These are phyloP conservation scores for Serrognathus titanus DNA, from an alignment of 2,888 invertebrate genomes.

Conservation along the genomic window DNA sequence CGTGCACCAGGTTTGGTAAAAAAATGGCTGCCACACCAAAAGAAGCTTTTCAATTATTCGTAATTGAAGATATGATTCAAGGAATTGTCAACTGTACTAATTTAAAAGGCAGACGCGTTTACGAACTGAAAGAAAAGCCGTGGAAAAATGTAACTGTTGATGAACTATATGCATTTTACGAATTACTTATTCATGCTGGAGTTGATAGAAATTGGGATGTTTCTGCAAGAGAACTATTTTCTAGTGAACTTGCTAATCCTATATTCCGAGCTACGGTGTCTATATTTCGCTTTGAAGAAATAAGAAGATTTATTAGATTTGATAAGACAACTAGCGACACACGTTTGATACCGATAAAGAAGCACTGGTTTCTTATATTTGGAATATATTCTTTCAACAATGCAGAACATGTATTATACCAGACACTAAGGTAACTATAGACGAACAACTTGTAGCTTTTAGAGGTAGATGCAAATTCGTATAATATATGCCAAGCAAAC, in stretches of 20 bases:
- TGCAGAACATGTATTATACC: slow-evolving; percentile 9
- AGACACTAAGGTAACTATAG: slow-evolving; percentile 11
- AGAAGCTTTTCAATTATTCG: too few relatives aligned
- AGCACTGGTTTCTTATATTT: slow-evolving; percentile 13
- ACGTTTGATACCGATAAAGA: slow-evolving; percentile 15
- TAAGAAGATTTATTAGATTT: slow-evolving; percentile 17
- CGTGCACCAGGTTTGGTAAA: too few relatives aligned
- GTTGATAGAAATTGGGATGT: slow-evolving; percentile 24
- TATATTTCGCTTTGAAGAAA: background rate
- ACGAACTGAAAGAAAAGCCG: background rate
- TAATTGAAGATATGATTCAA: too few relatives aligned
- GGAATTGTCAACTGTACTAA: too few relatives aligned
- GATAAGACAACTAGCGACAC: slow-evolving; percentile 5
- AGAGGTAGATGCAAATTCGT: slow-evolving; percentile 12
- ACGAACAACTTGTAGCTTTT: slow-evolving; percentile 14
- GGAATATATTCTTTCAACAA: slow-evolving; percentile 13
- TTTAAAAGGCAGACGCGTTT: too few relatives aligned
- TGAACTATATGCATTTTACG: slow-evolving; percentile 23
- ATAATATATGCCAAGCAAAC: slow-evolving; percentile 7
- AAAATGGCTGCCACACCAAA: too few relatives aligned
- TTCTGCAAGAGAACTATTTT: slow-evolving; percentile 22
- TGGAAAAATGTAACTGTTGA: slow-evolving; percentile 8
- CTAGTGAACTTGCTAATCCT: slow-evolving; percentile 21
- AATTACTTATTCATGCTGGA: slow-evolving; percentile 24
- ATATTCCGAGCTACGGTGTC: slow-evolving; percentile 24